Evolutionary conservation across 2,888 invertebrate genomes (phyloP), one percentile per base, ranked within the genome.

Genomic region (Mesoligia furuncula): DNA sequence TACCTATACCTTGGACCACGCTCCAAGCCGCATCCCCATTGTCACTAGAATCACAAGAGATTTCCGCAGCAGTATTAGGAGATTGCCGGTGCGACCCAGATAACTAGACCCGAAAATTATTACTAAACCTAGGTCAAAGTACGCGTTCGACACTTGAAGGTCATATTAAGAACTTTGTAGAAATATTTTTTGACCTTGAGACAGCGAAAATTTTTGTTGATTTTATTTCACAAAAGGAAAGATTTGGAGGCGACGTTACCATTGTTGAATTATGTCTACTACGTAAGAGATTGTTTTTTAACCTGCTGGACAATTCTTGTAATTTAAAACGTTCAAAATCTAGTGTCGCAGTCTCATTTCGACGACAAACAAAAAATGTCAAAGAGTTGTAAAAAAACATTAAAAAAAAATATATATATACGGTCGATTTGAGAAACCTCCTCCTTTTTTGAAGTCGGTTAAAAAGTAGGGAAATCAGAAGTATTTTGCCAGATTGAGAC

Each of bases 51-150:
- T 90, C 91, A 90, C 90, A 81, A 88, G 89, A 90, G 88, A 90
- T 90, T 89, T 91, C 90, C 87, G 84, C 78, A 82, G 74, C 78
- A 87, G 87, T 90, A 90, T 91, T 90, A 90, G 88, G 86, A 87
- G 89, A 89, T 88, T 88, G 88, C 88, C 75, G 81, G 59, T 79
- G 81, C 79, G 87, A 81, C 84, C 88, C 64, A 87, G 80, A 73
- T 88, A 79, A 77, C 68, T 77, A 84, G 85, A 82, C 80, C 79
- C 73, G 65, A 70, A 83, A 84, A 87, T 83, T 84, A 82, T 75
- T 75, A 77, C 79, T 45, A 51, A 69, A 77, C 80, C 70, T 81
- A 77, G 83, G 81, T 89, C 79, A 83, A 80, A 79, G 78, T 80
- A 81, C 83, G 68, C 65, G 72, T 78, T 83, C 51, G 73, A 73